Evolutionary conservation across 2,797 vertebrate species (phyloP), one percentile per base, ranked within the genome.

Genomic region (Rhinoraja longicauda): DNA sequence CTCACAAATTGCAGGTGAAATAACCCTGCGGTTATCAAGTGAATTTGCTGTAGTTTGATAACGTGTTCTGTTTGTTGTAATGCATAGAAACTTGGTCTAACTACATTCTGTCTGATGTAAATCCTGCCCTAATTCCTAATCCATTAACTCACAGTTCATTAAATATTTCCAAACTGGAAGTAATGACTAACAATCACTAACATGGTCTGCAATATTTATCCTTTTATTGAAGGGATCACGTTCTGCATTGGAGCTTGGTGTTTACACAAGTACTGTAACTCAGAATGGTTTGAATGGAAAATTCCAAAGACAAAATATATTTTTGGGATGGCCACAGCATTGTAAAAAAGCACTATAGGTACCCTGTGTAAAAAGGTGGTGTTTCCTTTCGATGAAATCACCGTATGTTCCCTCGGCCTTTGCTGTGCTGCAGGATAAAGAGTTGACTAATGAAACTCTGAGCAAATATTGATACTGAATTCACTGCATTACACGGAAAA

Each of bases 401-500:
- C 95, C 95, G 94, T 95, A 96, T 96, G 94, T 96, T 96, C 97
- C 97, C 97, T 98, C 97, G 97, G 84, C 97, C 97, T 97, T 97
- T 97, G 96, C 95, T 97, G 96, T 96, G 94, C 96, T 96, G 96
- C 96, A 96, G 96, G 94, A 94, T 96, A 96, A 96, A 97, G 96
- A 95, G 95, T 95, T 95, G 95, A 96, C 95, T 94, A 96, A 95
- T 96, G 95, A 81, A 93, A 90, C 95, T 96, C 94, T 96, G 96
- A 96, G 96, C 96, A 97, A 96, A 96, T 97, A 95, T 95, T 81
- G 84, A n/a, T 84, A 86, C 1, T 79, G 92, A 92, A 70, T 45
- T 92, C 70, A 97, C 96, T 97, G 96, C 97, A 97, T 97, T 96
- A 97, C 96, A 96, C 97, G 97, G 97, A 97, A 98, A 98, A 99